These are phyloP conservation scores for Anthrax anthrax DNA, from an alignment of 2,888 invertebrate species.

Conservation along the genomic window DNA sequence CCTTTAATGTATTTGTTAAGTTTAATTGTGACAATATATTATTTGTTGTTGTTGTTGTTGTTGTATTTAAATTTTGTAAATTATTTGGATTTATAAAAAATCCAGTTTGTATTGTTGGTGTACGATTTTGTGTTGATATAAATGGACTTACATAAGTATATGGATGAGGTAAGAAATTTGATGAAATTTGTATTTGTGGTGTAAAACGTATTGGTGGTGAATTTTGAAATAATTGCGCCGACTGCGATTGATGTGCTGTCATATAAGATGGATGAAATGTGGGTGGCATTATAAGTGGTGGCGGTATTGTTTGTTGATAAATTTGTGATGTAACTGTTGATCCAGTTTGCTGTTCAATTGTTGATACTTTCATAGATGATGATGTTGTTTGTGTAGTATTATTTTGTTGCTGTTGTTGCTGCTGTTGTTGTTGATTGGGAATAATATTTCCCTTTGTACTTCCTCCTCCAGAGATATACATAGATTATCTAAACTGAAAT, in stretches of 20 bases:
- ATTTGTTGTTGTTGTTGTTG: too few species aligned
- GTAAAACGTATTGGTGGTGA: neutral
- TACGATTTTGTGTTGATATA: neutral
- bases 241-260: neutral
- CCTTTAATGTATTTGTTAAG: neutral
- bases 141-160: slow-evolving; percentile 2
- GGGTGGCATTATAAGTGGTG: slow-evolving; percentile 1
- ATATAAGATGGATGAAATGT: slow-evolving; percentile 1
- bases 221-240: neutral
- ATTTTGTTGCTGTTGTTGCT: slow-evolving; percentile 9
- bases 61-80: too few species aligned
- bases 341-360: slow-evolving; percentile 2
- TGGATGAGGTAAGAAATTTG: neutral
- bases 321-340: slow-evolving; percentile 11
- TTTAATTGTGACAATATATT: neutral
- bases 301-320: slow-evolving; percentile 11
- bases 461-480: slow-evolving; percentile 30
- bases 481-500: slow-evolving; percentile 16
- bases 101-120: neutral
- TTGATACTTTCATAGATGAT: slow-evolving; percentile 14
- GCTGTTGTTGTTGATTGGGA: slow-evolving; percentile 16
- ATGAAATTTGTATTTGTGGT: slow-evolving; percentile 1
- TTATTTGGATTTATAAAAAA: too few species aligned
- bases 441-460: slow-evolving; percentile 29
- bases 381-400: slow-evolving; percentile 8